Evolutionary conservation across 2,888 invertebrate species (phyloP), one percentile per base, ranked within the genome.

Genomic region (Metellina segmentata): DNA sequence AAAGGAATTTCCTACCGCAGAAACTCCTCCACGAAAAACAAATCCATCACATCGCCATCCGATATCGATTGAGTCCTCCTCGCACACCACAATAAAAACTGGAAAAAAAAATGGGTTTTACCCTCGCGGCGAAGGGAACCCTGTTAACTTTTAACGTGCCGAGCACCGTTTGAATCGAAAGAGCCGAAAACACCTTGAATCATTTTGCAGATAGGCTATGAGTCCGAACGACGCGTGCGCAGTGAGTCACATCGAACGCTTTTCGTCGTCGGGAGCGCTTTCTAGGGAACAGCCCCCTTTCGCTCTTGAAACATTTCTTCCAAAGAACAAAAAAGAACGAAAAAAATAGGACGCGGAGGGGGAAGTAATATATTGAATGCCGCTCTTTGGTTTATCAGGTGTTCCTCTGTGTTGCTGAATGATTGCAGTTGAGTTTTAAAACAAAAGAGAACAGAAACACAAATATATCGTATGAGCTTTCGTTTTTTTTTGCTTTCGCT

Each of bases 171-270:
- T 81, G 87, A 91, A 81, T 87, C 82, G 53, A 16, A 11, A 61
- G 49, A 87, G 82, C 83, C 78, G 77, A 69, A 75, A 90, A 83
- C 85, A 85, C 91, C 87, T 90, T 82, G 91, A 91, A 87, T 87
- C 91, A 90, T 86, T 91, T 91, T 91, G 91, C 91, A 91, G 91
- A 91, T 91, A 90, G 85, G 90, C 90, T 90, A 61, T 71, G 81
- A 87, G 87, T 53, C 78, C 79, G 20, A 51, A 49, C 71, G 48
- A 72, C 91, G 87, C 91, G 51, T 91, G 91, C 91, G 91, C 85
- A 53, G 7, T 81, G 74, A 19, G 48, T 19, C n/a, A 52, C 86
- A 91, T 91, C 91, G 91, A 91, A 82, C 91, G 91, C 91, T 82
- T 87, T 91, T 91, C 75, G 85, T 69, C 85, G 85, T 81, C 51